phyloP scores from a whole-genome alignment of 2,888 invertebrate genomes.

The Caenorhabditis uteleia region DNA sequence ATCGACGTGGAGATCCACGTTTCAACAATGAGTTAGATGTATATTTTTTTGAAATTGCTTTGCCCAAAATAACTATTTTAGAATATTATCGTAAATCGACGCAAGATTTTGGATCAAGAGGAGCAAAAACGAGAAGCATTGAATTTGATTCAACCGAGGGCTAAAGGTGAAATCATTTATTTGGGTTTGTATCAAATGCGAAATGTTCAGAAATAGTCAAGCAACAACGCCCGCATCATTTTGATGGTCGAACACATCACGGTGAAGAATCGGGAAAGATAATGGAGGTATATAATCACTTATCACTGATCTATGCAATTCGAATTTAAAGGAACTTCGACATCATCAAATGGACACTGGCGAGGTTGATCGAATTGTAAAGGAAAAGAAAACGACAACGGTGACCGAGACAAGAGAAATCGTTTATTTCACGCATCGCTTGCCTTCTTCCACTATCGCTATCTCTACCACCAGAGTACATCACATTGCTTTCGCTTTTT shows the following conservation, averaged over 20 bases:
- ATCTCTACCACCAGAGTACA: constrained; percentile 35
- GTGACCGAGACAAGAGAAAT: constrained; percentile 51
- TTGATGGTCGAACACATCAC: constrained; percentile 11
- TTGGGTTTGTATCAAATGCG: too few species aligned
- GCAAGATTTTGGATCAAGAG: constrained; percentile 30
- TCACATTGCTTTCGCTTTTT: neutral
- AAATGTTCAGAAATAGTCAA: too few species aligned
- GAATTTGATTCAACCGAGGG: constrained; percentile 28
- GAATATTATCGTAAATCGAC: constrained; percentile 25
- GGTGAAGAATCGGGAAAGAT: constrained; percentile 8
- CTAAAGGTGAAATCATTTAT: too few species aligned
- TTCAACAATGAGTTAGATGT: constrained; percentile 33
- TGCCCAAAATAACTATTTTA: constrained; percentile 8
- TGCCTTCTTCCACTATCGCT: constrained; percentile 42
- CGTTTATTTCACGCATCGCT: constrained; percentile 48
- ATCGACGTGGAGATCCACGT: constrained; percentile 25
- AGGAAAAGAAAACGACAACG: constrained; percentile 51
- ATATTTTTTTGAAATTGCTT: constrained; percentile 2
- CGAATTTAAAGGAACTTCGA: constrained; percentile 44
- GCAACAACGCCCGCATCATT: constrained; percentile 11
- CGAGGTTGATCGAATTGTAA: constrained; percentile 49
- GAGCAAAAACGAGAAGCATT: constrained; percentile 24
- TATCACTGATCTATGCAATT: too few species aligned
- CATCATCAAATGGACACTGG: constrained; percentile 23
- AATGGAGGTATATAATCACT: constrained; percentile 13